Base-by-base conservation (phyloP, 2,113 vertebrate species). In the Ranitomeya imitator region DNA sequence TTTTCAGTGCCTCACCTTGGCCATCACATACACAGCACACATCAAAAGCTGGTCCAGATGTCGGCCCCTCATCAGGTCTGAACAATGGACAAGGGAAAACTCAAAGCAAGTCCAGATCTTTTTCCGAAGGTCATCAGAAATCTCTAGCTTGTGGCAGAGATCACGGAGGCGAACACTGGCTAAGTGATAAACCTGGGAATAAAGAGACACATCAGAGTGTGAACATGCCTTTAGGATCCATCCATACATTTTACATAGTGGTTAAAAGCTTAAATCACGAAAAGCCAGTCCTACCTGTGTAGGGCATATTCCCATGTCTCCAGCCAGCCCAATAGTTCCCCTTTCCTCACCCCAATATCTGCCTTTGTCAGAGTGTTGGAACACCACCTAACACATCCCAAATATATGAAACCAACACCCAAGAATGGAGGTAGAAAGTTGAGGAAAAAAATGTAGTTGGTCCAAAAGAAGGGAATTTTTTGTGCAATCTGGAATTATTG, bases 101-200 rank as follows among this genome's bases (percentile, higher is more conserved):
- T 96, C 96, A 90, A 96, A 96, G 83, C 96, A 96, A 0, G 96
- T 96, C 96, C 96, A 96, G 90, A 96, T 95, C 90, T 96, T 96
- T 69, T 93, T 94, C 85, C 95, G 92, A 59, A 96, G 93, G 63
- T 96, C 94, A 69, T 94, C 93, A 0, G 93, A 89, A 85, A 96
- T 93, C 18, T 96, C 96, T 0, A 96, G 92, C 78, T 95, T 96
- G 81, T 91, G 85, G 45, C 95, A 96, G 74, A 96, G 96, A 61
- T 96, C 96, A 69, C 94, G 92, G 84, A 96, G 93, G 0, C 96
- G 96, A 65, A 96, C 92, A 0, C 95, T 96, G 26, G 95, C 95
- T 87, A 96, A 91, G 13, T 95, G 93, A 90, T 96, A 96, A 5
- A 96, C 96, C 96, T 96, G 54, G 19, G 71, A 0, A 59, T 77